Base-by-base conservation (phyloP, 2,797 vertebrate genomes). In the Buceros bicornis region DNA sequence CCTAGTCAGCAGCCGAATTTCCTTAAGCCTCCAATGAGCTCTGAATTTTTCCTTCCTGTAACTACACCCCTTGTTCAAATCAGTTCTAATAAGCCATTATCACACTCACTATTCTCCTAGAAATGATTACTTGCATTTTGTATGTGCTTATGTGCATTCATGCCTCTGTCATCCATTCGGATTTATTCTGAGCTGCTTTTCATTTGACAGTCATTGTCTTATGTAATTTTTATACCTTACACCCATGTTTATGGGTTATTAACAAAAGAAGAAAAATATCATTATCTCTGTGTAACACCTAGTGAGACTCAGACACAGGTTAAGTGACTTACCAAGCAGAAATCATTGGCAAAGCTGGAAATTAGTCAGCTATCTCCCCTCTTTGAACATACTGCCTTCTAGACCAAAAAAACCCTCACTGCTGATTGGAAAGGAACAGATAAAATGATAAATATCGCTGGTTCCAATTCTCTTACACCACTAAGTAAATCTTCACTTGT, bases 401-500 rank as follows among this genome's bases (percentile, higher is more conserved):
- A 40, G 37, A 56, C 31, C 81, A 45, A 80, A 89, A 81, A 79
- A 83, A 90, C 6, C 50, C 50, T 28, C 22, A 56, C 51, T 42
- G 53, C 28, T 93, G 91, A 93, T 79, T 73, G 43, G 51, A 79
- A 33, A 93, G 47, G 58, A 82, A 76, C 26, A 79, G 95, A 92
- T 95, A 91, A 96, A 96, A 81, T 92, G 69, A 87, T 94, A 87
- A 92, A 96, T 92, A 91, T 48, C 3, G 0, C 84, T 84, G 54
- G 18, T 86, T 96, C 69, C 70, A 93, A 61, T 93, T 94, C 76
- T 62, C 95, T 93, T 90, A 97, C 82, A 19, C 92, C 96, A 86
- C 89, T 82, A 92, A 97, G 95, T 94, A 97, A 97, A 96, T 98
- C 94, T 97, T 86, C 90, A 73, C 96, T 96, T 98, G 93, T 97